phyloP scores from a whole-genome alignment of 2,888 invertebrate genomes.

The Drosophila testacea region DNA sequence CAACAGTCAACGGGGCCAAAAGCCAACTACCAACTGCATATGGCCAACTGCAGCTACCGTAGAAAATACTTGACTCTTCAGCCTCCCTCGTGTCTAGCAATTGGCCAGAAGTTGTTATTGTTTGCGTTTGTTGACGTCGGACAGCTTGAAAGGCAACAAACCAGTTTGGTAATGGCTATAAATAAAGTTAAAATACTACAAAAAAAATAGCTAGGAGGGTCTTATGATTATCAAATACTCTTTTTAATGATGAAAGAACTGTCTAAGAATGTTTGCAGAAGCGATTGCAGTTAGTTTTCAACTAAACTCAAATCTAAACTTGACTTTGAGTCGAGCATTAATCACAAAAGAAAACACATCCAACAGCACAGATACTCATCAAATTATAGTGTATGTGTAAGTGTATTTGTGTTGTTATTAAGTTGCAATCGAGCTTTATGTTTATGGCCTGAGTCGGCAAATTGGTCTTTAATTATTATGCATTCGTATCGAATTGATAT shows the following conservation, averaged over 20 bases:
- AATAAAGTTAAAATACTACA: constrained; percentile 44
- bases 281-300: not conserved
- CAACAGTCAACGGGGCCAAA: constrained; percentile 16
- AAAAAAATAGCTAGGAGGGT: not conserved
- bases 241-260: constrained; percentile 8
- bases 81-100: not conserved
- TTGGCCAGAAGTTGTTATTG: constrained; percentile 22
- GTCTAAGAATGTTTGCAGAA: constrained; percentile 1
- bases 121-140: constrained; percentile 34
- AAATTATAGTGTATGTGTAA: not conserved
- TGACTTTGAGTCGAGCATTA: not conserved
- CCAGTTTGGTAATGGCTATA: constrained; percentile 55
- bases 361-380: not conserved
- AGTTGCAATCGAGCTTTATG: constrained; percentile 9
- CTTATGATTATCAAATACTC: constrained; percentile 34
- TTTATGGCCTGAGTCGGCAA: constrained; percentile 15
- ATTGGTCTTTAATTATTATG: constrained; percentile 24
- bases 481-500: constrained; percentile 21
- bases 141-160: constrained; percentile 37
- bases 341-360: not conserved
- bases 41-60: constrained; percentile 44
- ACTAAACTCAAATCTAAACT: not conserved
- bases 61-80: constrained; percentile 1
- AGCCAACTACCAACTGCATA: constrained; percentile 30
- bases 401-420: constrained; percentile 9